A percentile compares a stretch with the other conserved stretches of the same genome.
Conservation (phyloP, 2,113 vertebrate species). For the Colaptes auratus region DNA sequence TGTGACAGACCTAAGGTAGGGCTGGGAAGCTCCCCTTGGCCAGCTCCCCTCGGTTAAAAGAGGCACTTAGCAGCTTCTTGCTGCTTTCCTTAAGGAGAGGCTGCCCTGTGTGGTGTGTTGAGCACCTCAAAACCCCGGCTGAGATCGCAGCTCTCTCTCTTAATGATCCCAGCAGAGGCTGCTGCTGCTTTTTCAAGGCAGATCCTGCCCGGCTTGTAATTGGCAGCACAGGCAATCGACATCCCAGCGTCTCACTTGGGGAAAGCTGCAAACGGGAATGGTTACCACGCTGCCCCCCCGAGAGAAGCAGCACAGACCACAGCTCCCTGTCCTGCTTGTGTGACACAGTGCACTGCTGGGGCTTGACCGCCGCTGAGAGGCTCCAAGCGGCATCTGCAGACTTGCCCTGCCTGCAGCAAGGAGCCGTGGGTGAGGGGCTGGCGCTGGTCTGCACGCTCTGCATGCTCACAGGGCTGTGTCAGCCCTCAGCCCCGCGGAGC, state of each 20-base stretch:
- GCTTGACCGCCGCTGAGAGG: not conserved
- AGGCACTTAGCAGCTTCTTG: not conserved
- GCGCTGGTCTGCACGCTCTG: not conserved
- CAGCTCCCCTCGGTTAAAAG: not conserved
- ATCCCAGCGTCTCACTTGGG: slow-evolving; percentile 17
- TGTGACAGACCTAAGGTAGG: not conserved
- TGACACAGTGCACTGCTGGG: not conserved
- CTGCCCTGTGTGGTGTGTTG: slow-evolving; percentile 32
- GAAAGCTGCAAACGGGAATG: not conserved
- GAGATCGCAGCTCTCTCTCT: not conserved
- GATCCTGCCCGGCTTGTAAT: not conserved
- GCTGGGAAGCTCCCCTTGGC: not conserved
- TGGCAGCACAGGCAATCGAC: not conserved
- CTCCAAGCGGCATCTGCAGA: not conserved
- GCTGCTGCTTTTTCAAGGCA: not conserved
- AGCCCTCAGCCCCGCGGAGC: not conserved
- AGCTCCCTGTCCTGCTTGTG: not conserved
- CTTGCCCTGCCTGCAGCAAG: not conserved
- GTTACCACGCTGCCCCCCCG: not conserved
- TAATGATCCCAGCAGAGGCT: not conserved
- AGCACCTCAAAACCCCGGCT: not conserved
- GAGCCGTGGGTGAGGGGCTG: not conserved
- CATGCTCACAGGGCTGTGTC: not conserved
- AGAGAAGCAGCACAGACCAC: not conserved
- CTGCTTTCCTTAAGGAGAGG: not conserved